Conservation (phyloP, 2,113 vertebrate genomes). For the Takifugu flavidus region DNA sequence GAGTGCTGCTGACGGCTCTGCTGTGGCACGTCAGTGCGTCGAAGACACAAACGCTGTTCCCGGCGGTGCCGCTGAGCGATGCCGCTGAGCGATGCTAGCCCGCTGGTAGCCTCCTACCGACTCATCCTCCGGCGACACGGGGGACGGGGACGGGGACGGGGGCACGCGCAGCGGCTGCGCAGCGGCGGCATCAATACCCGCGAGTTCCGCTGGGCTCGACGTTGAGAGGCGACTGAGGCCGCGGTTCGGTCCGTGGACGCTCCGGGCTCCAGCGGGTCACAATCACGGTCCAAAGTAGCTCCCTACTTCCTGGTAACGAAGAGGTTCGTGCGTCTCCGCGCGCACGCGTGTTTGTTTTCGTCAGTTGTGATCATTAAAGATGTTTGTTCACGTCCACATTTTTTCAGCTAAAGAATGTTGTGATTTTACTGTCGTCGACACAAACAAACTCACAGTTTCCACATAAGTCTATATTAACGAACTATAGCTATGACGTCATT, state of each 20-base stretch:
- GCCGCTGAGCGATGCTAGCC: slow-evolving; percentile 26
- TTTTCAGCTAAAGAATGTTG: neutral
- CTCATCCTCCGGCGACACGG: slow-evolving; percentile 47
- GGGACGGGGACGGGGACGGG: slow-evolving; percentile 7
- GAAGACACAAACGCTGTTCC: slow-evolving; percentile 25
- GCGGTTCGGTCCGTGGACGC: no score
- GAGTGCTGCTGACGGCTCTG: slow-evolving; percentile 26
- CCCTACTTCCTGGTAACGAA: neutral
- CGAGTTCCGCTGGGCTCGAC: neutral
- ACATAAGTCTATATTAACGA: no score
- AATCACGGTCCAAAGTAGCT: no score
- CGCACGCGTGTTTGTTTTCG: neutral
- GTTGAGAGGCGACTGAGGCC: no score
- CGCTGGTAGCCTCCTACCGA: slow-evolving; percentile 49
- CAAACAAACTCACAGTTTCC: no score
- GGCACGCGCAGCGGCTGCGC: slow-evolving; percentile 37
- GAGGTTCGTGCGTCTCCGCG: neutral
- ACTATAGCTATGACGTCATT: no score
- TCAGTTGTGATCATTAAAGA: neutral
- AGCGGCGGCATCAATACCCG: slow-evolving; percentile 38
- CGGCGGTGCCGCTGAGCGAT: slow-evolving; percentile 20
- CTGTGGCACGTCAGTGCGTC: slow-evolving; percentile 8
- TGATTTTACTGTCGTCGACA: no score
- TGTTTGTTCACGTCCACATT: neutral
- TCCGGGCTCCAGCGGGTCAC: no score